Percentiles rank a stretch among this genome's conserved stretches.
These are phyloP conservation scores for Microdon myrmicae DNA, from an alignment of 2,888 invertebrate genomes.

Conservation along the genomic window DNA sequence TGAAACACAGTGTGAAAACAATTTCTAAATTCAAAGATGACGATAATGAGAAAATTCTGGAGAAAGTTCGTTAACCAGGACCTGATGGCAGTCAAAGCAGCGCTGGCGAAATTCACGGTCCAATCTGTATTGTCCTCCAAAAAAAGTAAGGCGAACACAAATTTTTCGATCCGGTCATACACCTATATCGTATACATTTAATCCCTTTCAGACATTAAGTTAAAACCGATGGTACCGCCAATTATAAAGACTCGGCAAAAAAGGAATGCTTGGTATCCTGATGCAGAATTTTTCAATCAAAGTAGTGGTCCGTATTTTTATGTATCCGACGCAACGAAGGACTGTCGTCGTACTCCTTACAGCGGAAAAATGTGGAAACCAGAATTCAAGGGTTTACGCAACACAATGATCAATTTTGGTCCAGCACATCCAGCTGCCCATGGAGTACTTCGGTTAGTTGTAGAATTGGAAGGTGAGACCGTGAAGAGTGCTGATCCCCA, in stretches of 20 bases:
- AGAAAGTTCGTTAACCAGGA: not conserved
- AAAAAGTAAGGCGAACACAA: no score
- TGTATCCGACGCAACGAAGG: slow-evolving; percentile 67
- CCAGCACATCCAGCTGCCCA: slow-evolving; percentile 93
- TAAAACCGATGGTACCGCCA: not conserved
- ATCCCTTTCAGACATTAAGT: no score
- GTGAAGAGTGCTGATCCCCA: slow-evolving; percentile 85
- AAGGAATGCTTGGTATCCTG: slow-evolving; percentile 73
- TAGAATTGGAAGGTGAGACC: slow-evolving; percentile 85
- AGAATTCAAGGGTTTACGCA: slow-evolving; percentile 72
- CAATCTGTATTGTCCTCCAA: slow-evolving; percentile 13
- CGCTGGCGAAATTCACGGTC: slow-evolving; percentile 14
- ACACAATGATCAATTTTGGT: slow-evolving; percentile 83
- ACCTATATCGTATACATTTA: no score
- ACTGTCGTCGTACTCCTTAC: slow-evolving; percentile 60
- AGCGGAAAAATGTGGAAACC: slow-evolving; percentile 65
- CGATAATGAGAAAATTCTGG: slow-evolving; percentile 2
- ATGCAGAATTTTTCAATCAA: slow-evolving; percentile 71
- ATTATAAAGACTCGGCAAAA: not conserved
- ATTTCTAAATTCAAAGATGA: no score
- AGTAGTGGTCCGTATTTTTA: slow-evolving; percentile 72
- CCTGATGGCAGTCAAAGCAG: slow-evolving; percentile 3
- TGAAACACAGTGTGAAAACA: no score
- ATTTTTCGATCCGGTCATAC: no score
- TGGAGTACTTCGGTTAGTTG: slow-evolving; percentile 83